Conservation (phyloP, 2,888 invertebrate species). For the Tetragnatha montana region DNA sequence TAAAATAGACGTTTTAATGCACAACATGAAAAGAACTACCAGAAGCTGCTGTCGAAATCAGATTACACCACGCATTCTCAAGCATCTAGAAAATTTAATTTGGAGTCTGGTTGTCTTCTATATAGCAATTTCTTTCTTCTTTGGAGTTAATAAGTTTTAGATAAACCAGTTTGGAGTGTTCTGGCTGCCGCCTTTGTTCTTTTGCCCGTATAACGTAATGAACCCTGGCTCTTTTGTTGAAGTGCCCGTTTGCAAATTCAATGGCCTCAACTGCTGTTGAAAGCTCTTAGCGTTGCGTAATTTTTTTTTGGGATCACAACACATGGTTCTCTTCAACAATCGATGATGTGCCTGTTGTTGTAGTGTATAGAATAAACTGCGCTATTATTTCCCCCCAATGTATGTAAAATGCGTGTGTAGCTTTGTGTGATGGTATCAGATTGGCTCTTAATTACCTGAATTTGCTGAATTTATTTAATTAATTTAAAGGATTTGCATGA, state of each 20-base stretch:
- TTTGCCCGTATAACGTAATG: neutral
- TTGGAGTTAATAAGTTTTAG: neutral
- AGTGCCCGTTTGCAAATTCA: neutral
- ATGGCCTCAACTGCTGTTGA: neutral
- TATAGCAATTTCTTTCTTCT: neutral
- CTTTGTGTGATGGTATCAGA: too few relatives aligned
- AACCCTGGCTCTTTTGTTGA: neutral
- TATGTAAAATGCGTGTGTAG: too few relatives aligned
- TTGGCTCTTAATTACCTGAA: too few relatives aligned
- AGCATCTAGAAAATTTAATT: neutral
- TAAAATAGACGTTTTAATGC: neutral
- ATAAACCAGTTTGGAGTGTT: neutral
- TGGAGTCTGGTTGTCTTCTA: neutral
- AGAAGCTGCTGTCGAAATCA: neutral
- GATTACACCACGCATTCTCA: neutral
- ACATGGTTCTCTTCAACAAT: neutral
- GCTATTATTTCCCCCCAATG: too few relatives aligned
- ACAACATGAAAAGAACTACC: neutral
- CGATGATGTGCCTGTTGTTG: neutral
- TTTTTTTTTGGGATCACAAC: neutral
- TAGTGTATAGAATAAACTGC: too few relatives aligned
- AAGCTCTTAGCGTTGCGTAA: neutral
- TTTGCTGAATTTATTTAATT: too few relatives aligned
- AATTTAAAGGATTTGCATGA: too few relatives aligned
- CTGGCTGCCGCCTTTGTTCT: neutral